Evolutionary conservation across 2,888 invertebrate genomes (phyloP).

Genomic region (Nomada hirtipes): DNA sequence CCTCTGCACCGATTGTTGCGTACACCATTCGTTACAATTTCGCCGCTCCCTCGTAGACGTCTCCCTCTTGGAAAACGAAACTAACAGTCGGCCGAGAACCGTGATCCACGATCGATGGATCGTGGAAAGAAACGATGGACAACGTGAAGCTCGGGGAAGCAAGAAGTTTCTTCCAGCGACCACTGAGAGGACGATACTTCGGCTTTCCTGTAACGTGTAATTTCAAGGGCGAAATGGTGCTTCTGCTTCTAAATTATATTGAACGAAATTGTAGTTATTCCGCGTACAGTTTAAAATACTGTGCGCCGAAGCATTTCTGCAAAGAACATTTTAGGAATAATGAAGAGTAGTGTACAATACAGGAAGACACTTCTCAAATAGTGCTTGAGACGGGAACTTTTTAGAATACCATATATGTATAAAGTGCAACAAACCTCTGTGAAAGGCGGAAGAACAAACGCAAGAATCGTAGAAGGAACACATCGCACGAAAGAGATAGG

Average conservation of each 20-base stretch:
- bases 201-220: background rate
- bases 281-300: too few relatives aligned
- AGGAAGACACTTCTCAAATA: too few relatives aligned
- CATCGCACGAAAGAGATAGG: background rate
- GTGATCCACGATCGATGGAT: background rate
- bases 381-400: too few relatives aligned
- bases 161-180: background rate
- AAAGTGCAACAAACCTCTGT: background rate
- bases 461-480: background rate
- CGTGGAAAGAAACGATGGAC: conserved; percentile 2
- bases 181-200: background rate
- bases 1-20: background rate
- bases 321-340: too few relatives aligned
- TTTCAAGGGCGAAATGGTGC: background rate
- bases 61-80: background rate
- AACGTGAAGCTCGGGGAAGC: background rate
- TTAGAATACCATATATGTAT: too few relatives aligned
- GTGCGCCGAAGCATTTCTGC: too few relatives aligned
- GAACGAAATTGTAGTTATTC: background rate
- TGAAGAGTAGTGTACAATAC: too few relatives aligned
- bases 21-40: conserved; percentile 25
- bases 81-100: background rate
- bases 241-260: background rate
- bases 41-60: conserved; percentile 5
- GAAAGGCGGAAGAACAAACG: background rate